phyloP scores from a whole-genome alignment of 2,113 vertebrate genomes.

The Actinemys pallida region DNA sequence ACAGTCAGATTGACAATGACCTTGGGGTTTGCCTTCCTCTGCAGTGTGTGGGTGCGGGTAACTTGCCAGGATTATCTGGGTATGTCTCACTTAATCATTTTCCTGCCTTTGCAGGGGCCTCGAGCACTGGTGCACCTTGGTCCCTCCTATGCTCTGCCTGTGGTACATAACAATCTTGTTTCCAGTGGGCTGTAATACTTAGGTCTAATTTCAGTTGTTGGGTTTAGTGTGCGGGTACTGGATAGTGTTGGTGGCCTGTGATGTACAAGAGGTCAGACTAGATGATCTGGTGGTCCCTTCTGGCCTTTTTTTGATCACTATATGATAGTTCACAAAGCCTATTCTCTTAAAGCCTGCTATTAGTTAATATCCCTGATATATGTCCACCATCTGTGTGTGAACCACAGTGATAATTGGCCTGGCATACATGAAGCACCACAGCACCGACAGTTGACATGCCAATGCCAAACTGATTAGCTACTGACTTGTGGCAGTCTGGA shows the following conservation, averaged over 20 bases:
- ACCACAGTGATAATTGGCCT: neutral
- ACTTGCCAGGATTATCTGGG: neutral
- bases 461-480: neutral
- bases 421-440: no score
- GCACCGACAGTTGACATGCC: no score
- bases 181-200: neutral
- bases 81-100: neutral
- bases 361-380: neutral
- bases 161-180: neutral
- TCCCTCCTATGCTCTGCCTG: neutral
- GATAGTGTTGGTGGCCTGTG: neutral
- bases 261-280: neutral
- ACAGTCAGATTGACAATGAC: neutral
- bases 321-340: neutral
- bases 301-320: neutral
- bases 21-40: neutral
- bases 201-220: neutral
- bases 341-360: neutral
- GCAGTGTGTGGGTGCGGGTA: neutral
- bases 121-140: neutral
- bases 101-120: neutral
- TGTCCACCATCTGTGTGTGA: neutral
- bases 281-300: neutral
- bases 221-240: neutral
- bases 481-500: neutral